Percentiles rank a stretch among this genome's conserved stretches.
Evolutionary conservation across 92 coral and sea anemone species (phyloP).

Genomic region (Heteractis magnifica): DNA sequence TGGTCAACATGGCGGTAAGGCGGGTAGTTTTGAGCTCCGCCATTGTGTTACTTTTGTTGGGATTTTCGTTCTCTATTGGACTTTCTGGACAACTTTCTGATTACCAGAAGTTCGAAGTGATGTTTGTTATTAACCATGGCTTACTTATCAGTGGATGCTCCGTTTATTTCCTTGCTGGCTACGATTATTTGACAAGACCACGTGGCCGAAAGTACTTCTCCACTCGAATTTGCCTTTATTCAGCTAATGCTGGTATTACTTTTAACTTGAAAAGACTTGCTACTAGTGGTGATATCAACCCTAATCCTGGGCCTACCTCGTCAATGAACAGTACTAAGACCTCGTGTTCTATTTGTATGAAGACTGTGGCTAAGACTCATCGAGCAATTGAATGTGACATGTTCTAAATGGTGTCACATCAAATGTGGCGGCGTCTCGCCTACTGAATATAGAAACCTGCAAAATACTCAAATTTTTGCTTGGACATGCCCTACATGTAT

Average conservation of each 20-base stretch:
- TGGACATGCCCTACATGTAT: slow-evolving; percentile 11
- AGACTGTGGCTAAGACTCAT: slow-evolving; percentile 47
- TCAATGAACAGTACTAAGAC: neutral
- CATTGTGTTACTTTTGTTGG: neutral
- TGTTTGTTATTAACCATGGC: slow-evolving; percentile 5
- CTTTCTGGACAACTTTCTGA: neutral
- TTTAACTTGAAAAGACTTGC: slow-evolving; percentile 10
- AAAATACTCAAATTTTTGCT: neutral
- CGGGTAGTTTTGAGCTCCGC: slow-evolving; percentile 1
- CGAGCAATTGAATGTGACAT: slow-evolving; percentile 40
- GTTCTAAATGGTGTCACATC: slow-evolving; percentile 36
- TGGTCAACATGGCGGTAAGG: slow-evolving; percentile 5
- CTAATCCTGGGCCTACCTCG: neutral
- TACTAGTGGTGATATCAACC: no score
- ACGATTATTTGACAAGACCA: no score
- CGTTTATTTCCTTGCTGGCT: no score
- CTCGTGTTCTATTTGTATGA: slow-evolving; percentile 31
- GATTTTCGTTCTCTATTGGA: slow-evolving; percentile 6
- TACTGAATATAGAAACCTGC: slow-evolving; percentile 37
- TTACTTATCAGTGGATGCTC: neutral
- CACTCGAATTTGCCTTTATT: neutral
- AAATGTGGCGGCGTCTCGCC: slow-evolving; percentile 49
- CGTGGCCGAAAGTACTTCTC: slow-evolving; percentile 5
- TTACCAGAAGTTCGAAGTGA: slow-evolving; percentile 1
- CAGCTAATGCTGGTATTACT: neutral